These are phyloP conservation scores for Conus ventricosus DNA, from an alignment of 1,140 invertebrate genomes.

Conservation along the genomic window DNA sequence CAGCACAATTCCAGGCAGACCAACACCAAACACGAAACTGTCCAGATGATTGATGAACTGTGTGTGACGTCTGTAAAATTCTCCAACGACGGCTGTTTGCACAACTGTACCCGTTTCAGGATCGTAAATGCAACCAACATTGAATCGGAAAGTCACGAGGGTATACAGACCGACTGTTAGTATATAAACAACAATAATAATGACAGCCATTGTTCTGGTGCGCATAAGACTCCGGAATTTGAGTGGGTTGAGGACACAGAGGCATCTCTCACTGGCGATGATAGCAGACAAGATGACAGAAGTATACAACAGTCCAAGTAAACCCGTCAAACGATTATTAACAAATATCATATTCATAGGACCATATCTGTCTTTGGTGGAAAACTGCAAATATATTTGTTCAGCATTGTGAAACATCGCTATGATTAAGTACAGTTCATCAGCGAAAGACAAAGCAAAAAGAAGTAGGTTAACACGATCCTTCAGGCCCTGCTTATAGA, in stretches of 20 bases:
- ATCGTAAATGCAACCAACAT: neutral
- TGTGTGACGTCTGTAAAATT: neutral
- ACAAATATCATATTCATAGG: neutral
- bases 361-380: neutral
- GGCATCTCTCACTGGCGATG: conserved; percentile 13
- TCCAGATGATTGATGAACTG: neutral
- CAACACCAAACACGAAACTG: neutral
- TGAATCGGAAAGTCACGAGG: neutral
- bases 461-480: too few relatives aligned
- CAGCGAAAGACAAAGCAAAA: too few relatives aligned
- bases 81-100: neutral
- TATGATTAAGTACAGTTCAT: neutral
- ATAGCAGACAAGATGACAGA: conserved; percentile 1
- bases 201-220: neutral
- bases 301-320: neutral
- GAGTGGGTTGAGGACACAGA: conserved; percentile 3
- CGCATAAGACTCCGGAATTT: neutral
- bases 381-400: neutral
- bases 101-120: neutral
- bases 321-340: neutral
- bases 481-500: too few relatives aligned
- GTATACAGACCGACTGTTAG: neutral
- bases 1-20: neutral
- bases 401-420: neutral
- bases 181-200: neutral